Evolutionary conservation across 2,888 invertebrate genomes (phyloP).

Genomic region (Himalopsyche anomala): DNA sequence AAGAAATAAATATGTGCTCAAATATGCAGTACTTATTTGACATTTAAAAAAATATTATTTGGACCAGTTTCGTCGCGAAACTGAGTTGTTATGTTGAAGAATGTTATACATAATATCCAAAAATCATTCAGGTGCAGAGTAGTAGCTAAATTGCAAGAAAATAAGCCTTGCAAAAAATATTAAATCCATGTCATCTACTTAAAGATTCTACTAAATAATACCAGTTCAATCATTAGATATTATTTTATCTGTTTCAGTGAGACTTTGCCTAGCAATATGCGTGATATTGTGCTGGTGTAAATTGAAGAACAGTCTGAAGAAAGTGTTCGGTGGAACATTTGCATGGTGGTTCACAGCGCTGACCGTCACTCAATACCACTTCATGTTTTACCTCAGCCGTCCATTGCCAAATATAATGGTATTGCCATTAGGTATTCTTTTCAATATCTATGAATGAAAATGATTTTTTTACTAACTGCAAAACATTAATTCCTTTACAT

Average conservation of each 20-base stretch:
- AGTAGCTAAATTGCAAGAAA: too few relatives aligned
- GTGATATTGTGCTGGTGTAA: constrained; percentile 86
- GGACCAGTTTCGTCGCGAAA: too few relatives aligned
- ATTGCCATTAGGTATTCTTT: constrained; percentile 85
- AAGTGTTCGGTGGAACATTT: constrained; percentile 86
- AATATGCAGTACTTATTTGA: too few relatives aligned
- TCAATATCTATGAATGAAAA: constrained; percentile 47
- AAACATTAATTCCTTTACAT: constrained; percentile 12
- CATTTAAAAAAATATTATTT: too few relatives aligned
- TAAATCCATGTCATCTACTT: too few relatives aligned
- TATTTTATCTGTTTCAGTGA: constrained; percentile 79
- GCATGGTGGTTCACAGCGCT: constrained; percentile 89
- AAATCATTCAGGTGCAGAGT: too few relatives aligned
- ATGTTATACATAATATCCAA: too few relatives aligned
- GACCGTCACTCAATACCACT: constrained; percentile 96
- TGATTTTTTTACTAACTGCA: constrained; percentile 61
- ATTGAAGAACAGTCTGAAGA: constrained; percentile 84
- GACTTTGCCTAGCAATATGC: constrained; percentile 85
- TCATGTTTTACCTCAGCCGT: constrained; percentile 96
- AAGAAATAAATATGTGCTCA: too few relatives aligned
- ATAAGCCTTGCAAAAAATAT: too few relatives aligned
- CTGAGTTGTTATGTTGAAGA: too few relatives aligned
- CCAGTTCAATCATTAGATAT: constrained; percentile 24
- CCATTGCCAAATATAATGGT: constrained; percentile 97
- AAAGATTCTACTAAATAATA: constrained; percentile 36